Evolutionary conservation across 2,888 invertebrate genomes (phyloP).

Genomic region (Eugnorisma glareosa): DNA sequence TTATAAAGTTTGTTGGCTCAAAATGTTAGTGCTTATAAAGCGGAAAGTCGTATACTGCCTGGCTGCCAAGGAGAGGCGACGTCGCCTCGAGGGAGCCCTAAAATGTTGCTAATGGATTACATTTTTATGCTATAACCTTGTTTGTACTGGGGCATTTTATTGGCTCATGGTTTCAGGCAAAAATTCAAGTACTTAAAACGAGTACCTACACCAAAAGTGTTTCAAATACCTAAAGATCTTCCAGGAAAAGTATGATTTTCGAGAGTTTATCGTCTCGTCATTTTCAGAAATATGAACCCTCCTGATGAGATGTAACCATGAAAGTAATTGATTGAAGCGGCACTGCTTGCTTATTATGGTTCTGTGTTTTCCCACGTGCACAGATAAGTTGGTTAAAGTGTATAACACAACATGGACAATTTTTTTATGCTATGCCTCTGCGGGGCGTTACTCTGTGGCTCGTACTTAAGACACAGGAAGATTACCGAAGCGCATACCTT

Average conservation of each 20-base stretch:
- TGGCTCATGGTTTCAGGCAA: not conserved
- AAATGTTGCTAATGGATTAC: conserved; percentile 50
- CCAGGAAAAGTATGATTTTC: not conserved
- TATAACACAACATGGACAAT: no score
- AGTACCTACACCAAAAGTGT: not conserved
- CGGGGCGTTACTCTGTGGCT: not conserved
- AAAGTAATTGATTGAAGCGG: not conserved
- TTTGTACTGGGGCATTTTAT: conserved; percentile 20
- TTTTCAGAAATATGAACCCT: not conserved
- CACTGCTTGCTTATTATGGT: no score
- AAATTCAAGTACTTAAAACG: not conserved
- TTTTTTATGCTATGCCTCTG: not conserved
- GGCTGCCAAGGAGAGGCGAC: conserved; percentile 1
- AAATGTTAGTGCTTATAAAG: conserved; percentile 45
- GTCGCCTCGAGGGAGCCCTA: conserved; percentile 19
- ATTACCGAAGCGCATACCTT: not conserved
- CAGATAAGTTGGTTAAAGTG: no score
- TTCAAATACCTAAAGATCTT: not conserved
- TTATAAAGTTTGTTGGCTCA: conserved; percentile 44
- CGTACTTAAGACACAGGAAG: not conserved
- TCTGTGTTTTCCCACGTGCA: no score
- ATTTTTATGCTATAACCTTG: conserved; percentile 43
- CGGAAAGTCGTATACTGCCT: conserved; percentile 2
- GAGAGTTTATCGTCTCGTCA: not conserved
- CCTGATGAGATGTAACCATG: not conserved